Evolutionary conservation across 1,140 invertebrate genomes (phyloP), one percentile per base, ranked within the genome.

Genomic region (Stegodyphus dumicola): DNA sequence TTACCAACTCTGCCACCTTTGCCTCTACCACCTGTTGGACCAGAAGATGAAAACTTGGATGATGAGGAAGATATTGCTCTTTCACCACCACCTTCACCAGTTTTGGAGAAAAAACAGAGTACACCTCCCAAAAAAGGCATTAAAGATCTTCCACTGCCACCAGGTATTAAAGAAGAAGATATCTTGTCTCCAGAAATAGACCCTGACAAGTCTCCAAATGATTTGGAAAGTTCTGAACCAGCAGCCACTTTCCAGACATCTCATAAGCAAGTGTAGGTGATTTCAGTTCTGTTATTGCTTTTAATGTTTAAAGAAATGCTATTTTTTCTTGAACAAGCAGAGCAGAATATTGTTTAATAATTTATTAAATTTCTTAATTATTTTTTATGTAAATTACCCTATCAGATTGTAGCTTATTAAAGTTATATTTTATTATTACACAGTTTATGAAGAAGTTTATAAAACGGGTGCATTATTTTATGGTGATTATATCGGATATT

Each of bases 91-190:
- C 56, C 56, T 33, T 5, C 53, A 49, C 86, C 76, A 70, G 51
- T 60, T 53, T 66, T 64, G 18, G 67, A 69, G 60, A 66, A 73
- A 74, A 65, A 78, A 66, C 69, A 71, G 17, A 80, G 18, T 18
- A 78, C 90, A 10, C 90, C 91, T n/a, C 86, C 89, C n/a, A 93
- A 92, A 87, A 93, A 93, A 81, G 93, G 95, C 80, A 95, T 96
- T 87, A 95, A 95, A 90, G 96, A 96, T 90, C 91, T 97, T 85
- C 96, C 96, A 6, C 95, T 97, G 94, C 96, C 96, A 75, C 95
- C 96, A 88, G 94, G 95, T 94, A 90, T 89, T 10, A 88, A 83
- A 17, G 78, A 86, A 69, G 88, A 89, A 69, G 88, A 89, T 87
- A 77, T 88, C 18, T 77, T 83, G 77, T 88, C 88, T 15, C 86